Evolutionary conservation across 2,888 invertebrate genomes (phyloP).

Genomic region (Teleogryllus oceanicus): DNA sequence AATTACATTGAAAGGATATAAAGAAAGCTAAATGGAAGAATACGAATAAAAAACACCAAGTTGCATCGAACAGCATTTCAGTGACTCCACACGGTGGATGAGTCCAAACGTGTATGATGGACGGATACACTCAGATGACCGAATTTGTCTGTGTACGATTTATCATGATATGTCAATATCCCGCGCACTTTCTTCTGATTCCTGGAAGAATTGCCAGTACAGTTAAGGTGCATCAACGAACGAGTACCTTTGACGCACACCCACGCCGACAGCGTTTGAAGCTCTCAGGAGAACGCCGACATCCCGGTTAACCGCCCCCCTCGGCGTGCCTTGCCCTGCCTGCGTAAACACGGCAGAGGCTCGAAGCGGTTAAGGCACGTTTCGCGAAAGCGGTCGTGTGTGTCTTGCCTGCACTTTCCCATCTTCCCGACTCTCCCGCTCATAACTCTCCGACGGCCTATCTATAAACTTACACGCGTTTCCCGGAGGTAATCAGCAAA

Average conservation of each 20-base stretch:
- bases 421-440: background rate
- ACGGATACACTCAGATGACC: too few species aligned
- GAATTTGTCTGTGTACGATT: too few species aligned
- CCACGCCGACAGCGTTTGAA: background rate
- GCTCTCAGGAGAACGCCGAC: background rate
- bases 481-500: background rate
- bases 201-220: too few species aligned
- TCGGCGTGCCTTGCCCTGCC: background rate
- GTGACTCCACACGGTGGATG: too few species aligned
- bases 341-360: background rate
- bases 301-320: background rate
- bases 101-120: too few species aligned
- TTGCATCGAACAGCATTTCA: too few species aligned
- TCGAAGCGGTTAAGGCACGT: background rate
- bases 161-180: too few species aligned
- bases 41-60: too few species aligned
- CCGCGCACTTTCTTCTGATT: too few species aligned
- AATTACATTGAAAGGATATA: too few species aligned
- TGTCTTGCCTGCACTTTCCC: background rate
- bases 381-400: background rate
- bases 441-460: background rate
- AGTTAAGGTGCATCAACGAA: background rate
- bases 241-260: background rate
- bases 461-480: constrained; percentile 1
- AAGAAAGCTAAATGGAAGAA: too few species aligned